These are phyloP conservation scores for Eulemur coronatus DNA, from an alignment of 2,797 vertebrate species.

Conservation along the genomic window DNA sequence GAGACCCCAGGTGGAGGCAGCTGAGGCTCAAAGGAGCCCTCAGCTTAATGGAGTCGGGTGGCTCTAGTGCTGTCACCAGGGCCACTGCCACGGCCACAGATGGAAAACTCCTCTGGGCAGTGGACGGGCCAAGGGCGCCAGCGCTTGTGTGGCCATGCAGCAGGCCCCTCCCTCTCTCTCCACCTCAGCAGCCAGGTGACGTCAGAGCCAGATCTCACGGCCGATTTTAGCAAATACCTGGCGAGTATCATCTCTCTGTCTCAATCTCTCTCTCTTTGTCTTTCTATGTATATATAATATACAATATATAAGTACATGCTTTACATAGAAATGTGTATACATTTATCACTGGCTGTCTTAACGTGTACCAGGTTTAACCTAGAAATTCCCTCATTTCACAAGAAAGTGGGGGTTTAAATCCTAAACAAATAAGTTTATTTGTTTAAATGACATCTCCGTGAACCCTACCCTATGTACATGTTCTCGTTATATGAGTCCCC, in stretches of 20 bases:
- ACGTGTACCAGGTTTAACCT: neutral
- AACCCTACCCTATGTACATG: neutral
- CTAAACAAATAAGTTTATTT: neutral
- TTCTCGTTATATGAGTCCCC: neutral
- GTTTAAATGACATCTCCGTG: neutral
- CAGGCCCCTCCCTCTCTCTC: neutral
- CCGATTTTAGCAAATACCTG: too few relatives aligned
- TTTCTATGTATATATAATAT: neutral
- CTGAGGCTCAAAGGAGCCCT: neutral
- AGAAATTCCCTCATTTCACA: neutral
- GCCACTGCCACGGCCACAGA: neutral
- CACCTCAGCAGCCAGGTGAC: neutral
- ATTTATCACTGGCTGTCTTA: neutral
- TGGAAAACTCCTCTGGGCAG: neutral
- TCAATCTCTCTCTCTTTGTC: neutral
- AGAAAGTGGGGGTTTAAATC: neutral
- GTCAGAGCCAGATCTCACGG: neutral
- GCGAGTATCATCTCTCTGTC: neutral
- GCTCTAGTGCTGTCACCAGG: neutral
- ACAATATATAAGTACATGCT: too few relatives aligned
- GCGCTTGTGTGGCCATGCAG: neutral
- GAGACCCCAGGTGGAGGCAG: neutral
- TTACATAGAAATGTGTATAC: neutral
- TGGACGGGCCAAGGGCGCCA: neutral
- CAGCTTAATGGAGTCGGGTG: neutral